Percentiles rank a stretch among this genome's conserved stretches.
Conservation (phyloP, 2,113 vertebrate species). For the Coracopsis vasa region DNA sequence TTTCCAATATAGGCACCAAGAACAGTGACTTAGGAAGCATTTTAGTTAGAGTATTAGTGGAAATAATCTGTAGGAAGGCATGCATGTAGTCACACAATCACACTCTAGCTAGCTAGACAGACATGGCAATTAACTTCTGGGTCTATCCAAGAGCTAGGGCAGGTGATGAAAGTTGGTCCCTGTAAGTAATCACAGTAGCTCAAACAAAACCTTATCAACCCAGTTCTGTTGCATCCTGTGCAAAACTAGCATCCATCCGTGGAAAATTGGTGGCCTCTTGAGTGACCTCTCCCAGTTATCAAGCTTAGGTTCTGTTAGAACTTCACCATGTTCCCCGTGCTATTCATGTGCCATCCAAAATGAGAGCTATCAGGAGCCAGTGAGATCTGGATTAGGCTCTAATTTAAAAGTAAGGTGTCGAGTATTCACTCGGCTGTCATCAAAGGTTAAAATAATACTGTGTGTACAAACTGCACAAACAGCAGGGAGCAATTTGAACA, state of each 20-base stretch:
- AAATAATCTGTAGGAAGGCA: neutral
- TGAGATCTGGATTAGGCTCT: neutral
- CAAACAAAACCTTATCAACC: neutral
- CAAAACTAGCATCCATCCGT: neutral
- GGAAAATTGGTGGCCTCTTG: neutral
- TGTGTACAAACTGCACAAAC: neutral
- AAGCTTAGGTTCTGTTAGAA: neutral
- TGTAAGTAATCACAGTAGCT: neutral
- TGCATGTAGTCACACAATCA: neutral
- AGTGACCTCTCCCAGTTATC: neutral
- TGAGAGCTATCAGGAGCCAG: neutral
- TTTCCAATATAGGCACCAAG: neutral
- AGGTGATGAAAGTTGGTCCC: neutral
- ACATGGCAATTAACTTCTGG: neutral
- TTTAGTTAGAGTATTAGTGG: slow-evolving; percentile 4
- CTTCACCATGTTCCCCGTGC: rapidly evolving
- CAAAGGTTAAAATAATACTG: neutral
- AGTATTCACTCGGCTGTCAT: neutral
- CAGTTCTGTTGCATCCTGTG: neutral
- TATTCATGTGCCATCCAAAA: neutral
- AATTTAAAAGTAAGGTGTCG: neutral
- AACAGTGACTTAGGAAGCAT: neutral
- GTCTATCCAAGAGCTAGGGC: neutral
- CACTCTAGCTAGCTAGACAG: neutral
- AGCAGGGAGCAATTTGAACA: neutral